A percentile compares a stretch with the other conserved stretches of the same genome.
Conservation (phyloP, 2,797 vertebrate species). For the Schizothorax lantsangensis region DNA sequence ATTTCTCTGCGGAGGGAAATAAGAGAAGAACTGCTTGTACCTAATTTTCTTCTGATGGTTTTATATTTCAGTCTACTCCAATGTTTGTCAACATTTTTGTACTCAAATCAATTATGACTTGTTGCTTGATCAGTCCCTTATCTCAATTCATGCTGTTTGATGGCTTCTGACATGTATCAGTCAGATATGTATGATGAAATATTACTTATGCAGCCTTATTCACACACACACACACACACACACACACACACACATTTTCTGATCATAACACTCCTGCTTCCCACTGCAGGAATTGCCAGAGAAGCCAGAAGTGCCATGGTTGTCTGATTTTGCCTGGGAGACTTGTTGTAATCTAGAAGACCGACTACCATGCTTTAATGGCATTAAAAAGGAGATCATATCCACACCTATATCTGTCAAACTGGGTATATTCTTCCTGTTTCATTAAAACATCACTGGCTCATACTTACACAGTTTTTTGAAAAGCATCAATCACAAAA, state of each 20-base stretch:
- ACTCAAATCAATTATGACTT: conserved; percentile 21
- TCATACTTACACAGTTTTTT: background rate
- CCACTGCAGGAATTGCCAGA: conserved; percentile 67
- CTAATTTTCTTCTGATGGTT: background rate
- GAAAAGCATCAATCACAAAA: background rate
- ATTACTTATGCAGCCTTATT: background rate
- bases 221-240: background rate
- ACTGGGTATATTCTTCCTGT: conserved; percentile 69
- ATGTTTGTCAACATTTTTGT: background rate
- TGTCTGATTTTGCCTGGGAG: conserved; percentile 77
- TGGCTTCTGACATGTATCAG: conserved; percentile 22
- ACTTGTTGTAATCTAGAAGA: conserved; percentile 82
- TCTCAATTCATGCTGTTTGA: conserved; percentile 27
- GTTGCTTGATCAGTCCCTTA: conserved; percentile 28
- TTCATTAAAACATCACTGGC: background rate
- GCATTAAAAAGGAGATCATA: conserved; percentile 74
- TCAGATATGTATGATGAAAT: background rate
- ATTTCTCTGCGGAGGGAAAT: background rate
- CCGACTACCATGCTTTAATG: conserved; percentile 78
- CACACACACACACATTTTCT: background rate
- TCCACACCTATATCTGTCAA: conserved; percentile 66
- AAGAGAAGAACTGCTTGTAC: background rate
- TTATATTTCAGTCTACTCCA: background rate
- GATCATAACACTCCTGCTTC: conserved; percentile 16
- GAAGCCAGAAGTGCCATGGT: conserved; percentile 77